Conservation (phyloP, 2,113 vertebrate species). For the Reinhardtius hippoglossoides region DNA sequence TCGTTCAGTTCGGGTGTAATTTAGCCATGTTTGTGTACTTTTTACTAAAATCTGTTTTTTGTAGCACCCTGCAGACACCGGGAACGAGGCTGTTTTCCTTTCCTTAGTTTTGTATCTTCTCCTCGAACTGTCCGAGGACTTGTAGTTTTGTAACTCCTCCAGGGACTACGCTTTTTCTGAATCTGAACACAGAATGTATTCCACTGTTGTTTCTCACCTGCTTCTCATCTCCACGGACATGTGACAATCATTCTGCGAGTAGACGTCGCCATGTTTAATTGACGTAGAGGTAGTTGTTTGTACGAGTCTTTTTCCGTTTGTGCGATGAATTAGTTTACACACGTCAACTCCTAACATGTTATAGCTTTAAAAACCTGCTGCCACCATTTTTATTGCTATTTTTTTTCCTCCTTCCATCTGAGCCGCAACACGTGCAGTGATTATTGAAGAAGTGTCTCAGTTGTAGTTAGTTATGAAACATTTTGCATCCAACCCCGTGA, state of each 20-base stretch:
- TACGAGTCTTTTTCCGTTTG: background rate
- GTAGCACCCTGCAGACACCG: slow-evolving; percentile 69
- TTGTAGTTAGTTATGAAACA: slow-evolving; percentile 43
- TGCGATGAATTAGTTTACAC: slow-evolving; percentile 35
- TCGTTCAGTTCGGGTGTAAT: slow-evolving; percentile 55
- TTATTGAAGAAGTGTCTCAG: slow-evolving; percentile 46
- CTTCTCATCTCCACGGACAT: slow-evolving; percentile 58
- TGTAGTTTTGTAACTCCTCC: slow-evolving; percentile 68
- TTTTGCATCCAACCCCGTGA: slow-evolving; percentile 43
- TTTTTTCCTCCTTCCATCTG: slow-evolving; percentile 30
- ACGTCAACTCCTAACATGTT: slow-evolving; percentile 52
- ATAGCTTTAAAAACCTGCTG: slow-evolving; percentile 69
- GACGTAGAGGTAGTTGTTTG: slow-evolving; percentile 30
- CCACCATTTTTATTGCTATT: slow-evolving; percentile 41
- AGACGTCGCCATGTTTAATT: slow-evolving; percentile 40
- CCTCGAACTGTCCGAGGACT: slow-evolving; percentile 55
- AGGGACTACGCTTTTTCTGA: slow-evolving; percentile 43
- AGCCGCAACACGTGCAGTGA: slow-evolving; percentile 55
- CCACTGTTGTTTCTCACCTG: slow-evolving; percentile 46
- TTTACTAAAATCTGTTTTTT: slow-evolving; percentile 47
- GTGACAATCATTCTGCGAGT: slow-evolving; percentile 72
- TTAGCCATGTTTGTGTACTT: slow-evolving; percentile 48
- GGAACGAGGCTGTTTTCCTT: slow-evolving; percentile 39
- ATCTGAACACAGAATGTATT: slow-evolving; percentile 70
- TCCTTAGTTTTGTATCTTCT: slow-evolving; percentile 56